Base-by-base conservation (phyloP, 2,113 vertebrate species). In the Serilophus lunatus region DNA sequence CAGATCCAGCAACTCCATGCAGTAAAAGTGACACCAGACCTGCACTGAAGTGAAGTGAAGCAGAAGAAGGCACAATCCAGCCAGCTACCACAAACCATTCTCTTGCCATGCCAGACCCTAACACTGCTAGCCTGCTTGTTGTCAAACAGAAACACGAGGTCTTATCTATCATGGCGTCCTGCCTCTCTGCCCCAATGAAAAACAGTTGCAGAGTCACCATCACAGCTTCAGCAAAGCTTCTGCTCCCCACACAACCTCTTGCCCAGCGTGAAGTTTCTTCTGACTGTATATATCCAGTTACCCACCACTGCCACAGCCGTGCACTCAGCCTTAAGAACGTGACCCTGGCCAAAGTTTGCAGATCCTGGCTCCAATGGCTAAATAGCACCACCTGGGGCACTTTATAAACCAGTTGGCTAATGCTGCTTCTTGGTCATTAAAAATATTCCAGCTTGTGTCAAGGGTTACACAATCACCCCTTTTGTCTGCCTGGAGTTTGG, bases 401-500 rank as follows among this genome's bases (percentile, higher is more conserved):
- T 61, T 89, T 10, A 76, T 60, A 81, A 81, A 79, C 60, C 57
- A 76, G 28, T 4, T 64, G 69, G 76, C 38, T 88, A 91, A 49
- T 0, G 3, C 6, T 68, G 18, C 31, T 61, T 68, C 36, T 78
- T 78, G 50, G 53, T 74, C 64, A 88, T 64, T 88, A 78, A 63
- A 94, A 82, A 17, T 33, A 63, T 36, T 82, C 44, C 9, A 0
- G 3, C 47, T 49, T 12, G 25, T 80, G 77, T 68, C 1, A 6
- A 56, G 45, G n/a, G 44, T 86, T 90, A 71, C 60, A 47, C 60
- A 82, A 80, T 63, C 42, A 71, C 18, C 17, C 35, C 17, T 82
- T 77, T 94, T 54, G 83, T 94, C 71, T 92, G 63, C 70, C 76
- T 71, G 78, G 75, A 95, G 47, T 92, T 80, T 90, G 74, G 29